Evolutionary conservation across 2,888 invertebrate genomes (phyloP), one percentile per base, ranked within the genome.

Genomic region (Branchipolynoe longqiensis): DNA sequence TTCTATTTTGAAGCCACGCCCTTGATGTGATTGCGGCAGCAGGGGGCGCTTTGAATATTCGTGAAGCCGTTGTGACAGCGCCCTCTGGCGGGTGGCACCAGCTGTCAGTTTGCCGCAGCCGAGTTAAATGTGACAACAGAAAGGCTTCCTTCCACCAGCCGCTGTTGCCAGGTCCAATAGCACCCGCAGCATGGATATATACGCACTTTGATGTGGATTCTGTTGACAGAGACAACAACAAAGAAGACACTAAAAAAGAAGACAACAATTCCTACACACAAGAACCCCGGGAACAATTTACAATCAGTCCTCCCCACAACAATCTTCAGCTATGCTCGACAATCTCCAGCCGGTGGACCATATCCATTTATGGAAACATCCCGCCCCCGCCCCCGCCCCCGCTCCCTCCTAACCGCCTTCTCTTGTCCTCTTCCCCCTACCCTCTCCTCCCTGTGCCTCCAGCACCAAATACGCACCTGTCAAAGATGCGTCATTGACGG

Each of bases 281-380:
- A 22, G 33, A 69, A 33, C 12, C 14, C 18, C 36, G 69, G 36
- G 36, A 69, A n/a, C n/a, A n/a, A n/a, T n/a, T n/a, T n/a, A n/a
- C n/a, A n/a, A n/a, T n/a, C n/a, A n/a, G n/a, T n/a, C n/a, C n/a
- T n/a, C n/a, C n/a, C n/a, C n/a, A n/a, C n/a, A n/a, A n/a, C n/a
- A n/a, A n/a, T n/a, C n/a, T n/a, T n/a, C n/a, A n/a, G n/a, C n/a
- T n/a, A n/a, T n/a, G n/a, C 69, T 33, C 14, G 8, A 14, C 33
- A 12, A 38, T 62, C 69, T 36, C 36, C 36, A 38, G 69, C n/a
- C 69, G 33, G 38, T 33, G 36, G 69, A 38, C 33, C 69, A 69
- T 36, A 38, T 69, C 69, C 69, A 69, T 69, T 69, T 69, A 69
- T 38, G n/a, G n/a, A n/a, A n/a, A n/a, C n/a, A n/a, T n/a, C n/a